These are phyloP conservation scores for Clusia tigrina DNA, from an alignment of 2,888 invertebrate genomes.

Conservation along the genomic window DNA sequence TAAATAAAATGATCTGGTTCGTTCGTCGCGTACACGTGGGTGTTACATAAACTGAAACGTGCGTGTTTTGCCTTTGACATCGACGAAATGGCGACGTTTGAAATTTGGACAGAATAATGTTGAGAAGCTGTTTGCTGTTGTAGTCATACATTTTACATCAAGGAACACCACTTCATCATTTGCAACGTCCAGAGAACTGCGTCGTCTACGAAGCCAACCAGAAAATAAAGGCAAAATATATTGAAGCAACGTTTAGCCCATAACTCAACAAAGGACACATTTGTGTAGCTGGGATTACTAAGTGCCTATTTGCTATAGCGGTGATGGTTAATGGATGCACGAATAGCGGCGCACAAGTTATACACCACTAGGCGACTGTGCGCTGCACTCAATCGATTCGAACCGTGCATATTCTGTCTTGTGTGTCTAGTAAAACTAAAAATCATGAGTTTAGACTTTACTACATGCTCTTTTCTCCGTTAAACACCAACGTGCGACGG, in stretches of 20 bases:
- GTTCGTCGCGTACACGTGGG: neutral
- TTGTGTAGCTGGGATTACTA: slow-evolving; percentile 33
- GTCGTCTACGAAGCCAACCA: slow-evolving; percentile 35
- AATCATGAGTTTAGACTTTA: slow-evolving; percentile 25
- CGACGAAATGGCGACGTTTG: slow-evolving; percentile 14
- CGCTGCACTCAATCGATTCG: neutral
- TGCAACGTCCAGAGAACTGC: slow-evolving; percentile 35
- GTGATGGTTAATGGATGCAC: slow-evolving; percentile 29
- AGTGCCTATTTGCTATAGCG: slow-evolving; percentile 33
- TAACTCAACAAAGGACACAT: slow-evolving; percentile 53
- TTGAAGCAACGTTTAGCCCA: neutral
- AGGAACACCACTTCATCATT: slow-evolving; percentile 39
- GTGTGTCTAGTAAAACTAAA: slow-evolving; percentile 20
- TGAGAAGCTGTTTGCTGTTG: slow-evolving; percentile 36
- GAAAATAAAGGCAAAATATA: slow-evolving; percentile 28
- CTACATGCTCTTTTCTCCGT: slow-evolving; percentile 36
- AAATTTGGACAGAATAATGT: slow-evolving; percentile 32
- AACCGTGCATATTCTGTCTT: slow-evolving; percentile 4
- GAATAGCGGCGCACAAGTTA: neutral
- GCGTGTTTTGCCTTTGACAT: slow-evolving; percentile 26
- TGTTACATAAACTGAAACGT: slow-evolving; percentile 7
- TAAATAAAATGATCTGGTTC: slow-evolving; percentile 1
- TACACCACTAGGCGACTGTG: neutral
- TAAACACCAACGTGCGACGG: slow-evolving; percentile 22
- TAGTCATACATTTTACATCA: slow-evolving; percentile 15